phyloP scores from a whole-genome alignment of 1,140 invertebrate species.

The Dreissena rostriformis region DNA sequence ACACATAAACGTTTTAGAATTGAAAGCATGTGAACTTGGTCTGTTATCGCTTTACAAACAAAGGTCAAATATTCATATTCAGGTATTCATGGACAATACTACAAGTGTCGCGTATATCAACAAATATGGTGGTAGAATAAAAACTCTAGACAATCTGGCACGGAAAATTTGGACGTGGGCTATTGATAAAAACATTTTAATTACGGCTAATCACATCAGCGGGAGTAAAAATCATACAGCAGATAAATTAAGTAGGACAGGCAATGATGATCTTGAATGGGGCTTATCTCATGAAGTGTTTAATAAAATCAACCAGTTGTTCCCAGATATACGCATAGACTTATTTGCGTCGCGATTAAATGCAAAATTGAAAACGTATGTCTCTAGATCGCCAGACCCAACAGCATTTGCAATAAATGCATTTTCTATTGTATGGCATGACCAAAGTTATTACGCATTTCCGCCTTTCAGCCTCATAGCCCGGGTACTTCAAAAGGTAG shows the following conservation, averaged over 20 bases:
- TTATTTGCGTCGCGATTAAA: conserved; percentile 12
- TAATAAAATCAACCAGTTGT: background rate
- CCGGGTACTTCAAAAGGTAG: background rate
- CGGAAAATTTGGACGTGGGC: background rate
- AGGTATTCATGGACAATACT: conserved; percentile 9
- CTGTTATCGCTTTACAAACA: background rate
- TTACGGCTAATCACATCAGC: background rate
- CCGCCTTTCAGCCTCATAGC: background rate
- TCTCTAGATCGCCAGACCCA: background rate
- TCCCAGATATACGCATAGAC: background rate
- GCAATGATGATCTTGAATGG: background rate
- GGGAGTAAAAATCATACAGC: background rate
- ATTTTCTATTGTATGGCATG: background rate
- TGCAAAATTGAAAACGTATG: background rate
- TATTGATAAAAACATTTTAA: background rate
- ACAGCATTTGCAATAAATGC: background rate
- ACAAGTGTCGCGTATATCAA: conserved; percentile 18
- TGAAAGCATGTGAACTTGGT: conserved; percentile 20
- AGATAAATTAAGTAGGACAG: background rate
- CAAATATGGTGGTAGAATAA: conserved; percentile 10
- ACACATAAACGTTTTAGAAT: conserved; percentile 28
- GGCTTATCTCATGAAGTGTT: background rate
- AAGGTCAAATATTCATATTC: background rate
- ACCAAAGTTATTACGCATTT: background rate
- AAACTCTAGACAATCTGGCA: background rate